Conservation (phyloP, 2,797 vertebrate species). For the Chrysolophus pictus region DNA sequence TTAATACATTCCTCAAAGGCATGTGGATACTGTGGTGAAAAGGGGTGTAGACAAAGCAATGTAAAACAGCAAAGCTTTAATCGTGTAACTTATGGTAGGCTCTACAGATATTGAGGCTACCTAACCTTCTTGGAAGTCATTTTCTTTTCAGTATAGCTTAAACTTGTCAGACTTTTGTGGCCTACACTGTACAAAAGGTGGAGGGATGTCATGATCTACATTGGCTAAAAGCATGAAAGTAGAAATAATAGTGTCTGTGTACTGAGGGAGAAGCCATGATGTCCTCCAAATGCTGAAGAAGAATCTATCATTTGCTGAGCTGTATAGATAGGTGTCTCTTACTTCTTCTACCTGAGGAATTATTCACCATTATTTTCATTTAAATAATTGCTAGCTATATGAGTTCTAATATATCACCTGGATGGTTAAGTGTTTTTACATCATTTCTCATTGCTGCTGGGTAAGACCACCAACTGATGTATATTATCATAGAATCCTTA, state of each 20-base stretch:
- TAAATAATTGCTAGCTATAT: neutral
- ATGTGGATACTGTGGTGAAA: constrained; percentile 32
- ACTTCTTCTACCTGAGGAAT: neutral
- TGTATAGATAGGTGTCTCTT: neutral
- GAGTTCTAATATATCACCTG: neutral
- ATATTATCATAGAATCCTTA: too few relatives aligned
- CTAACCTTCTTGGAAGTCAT: neutral
- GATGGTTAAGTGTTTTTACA: neutral
- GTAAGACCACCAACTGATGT: neutral
- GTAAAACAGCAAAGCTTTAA: neutral
- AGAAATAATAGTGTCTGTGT: neutral
- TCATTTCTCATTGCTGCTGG: neutral
- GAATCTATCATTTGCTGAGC: neutral
- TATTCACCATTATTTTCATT: neutral
- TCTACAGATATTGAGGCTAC: neutral
- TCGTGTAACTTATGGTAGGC: neutral
- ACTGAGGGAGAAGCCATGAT: neutral
- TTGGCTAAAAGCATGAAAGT: neutral
- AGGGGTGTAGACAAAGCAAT: neutral
- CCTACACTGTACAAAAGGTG: neutral
- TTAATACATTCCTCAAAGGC: constrained; percentile 36
- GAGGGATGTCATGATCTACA: neutral
- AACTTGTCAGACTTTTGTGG: neutral
- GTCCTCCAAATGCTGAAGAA: neutral
- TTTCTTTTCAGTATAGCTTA: neutral